A percentile compares a stretch with the other conserved stretches of the same genome.
These are phyloP conservation scores for Pipistrellus nathusii DNA, from an alignment of 2,797 vertebrate genomes.

Conservation along the genomic window DNA sequence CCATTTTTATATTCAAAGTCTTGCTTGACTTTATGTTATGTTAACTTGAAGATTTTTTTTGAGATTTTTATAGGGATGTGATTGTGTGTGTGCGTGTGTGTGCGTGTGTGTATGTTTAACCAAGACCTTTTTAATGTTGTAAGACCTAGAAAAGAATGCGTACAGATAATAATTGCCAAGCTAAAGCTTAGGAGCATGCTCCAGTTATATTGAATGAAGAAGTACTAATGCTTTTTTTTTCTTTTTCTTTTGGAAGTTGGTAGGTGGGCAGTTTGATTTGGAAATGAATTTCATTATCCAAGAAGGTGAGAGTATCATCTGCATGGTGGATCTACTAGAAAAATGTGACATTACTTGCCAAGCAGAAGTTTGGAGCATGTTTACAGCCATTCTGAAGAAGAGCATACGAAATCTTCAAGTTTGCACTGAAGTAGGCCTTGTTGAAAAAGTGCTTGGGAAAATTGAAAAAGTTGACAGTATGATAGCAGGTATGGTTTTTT, in stretches of 20 bases:
- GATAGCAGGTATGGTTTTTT: slow-evolving; percentile 93
- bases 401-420: slow-evolving; percentile 96
- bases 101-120: neutral
- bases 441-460: slow-evolving; percentile 93
- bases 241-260: slow-evolving; percentile 89
- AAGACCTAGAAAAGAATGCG: neutral
- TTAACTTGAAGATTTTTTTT: slow-evolving; percentile 47
- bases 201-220: neutral
- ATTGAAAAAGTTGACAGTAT: slow-evolving; percentile 94
- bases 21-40: slow-evolving; percentile 22
- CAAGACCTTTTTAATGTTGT: neutral
- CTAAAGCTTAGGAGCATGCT: neutral
- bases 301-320: slow-evolving; percentile 95
- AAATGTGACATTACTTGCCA: slow-evolving; percentile 96
- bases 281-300: slow-evolving; percentile 99
- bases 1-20: slow-evolving; percentile 9
- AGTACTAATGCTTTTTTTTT: slow-evolving; percentile 19
- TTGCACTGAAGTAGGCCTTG: slow-evolving; percentile 95
- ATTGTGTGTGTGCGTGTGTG: too few relatives aligned
- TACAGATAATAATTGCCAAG: neutral
- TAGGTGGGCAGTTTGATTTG: slow-evolving; percentile 97
- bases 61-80: neutral
- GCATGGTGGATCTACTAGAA: slow-evolving; percentile 97
- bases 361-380: slow-evolving; percentile 99
- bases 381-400: slow-evolving; percentile 97